These are phyloP conservation scores for Pomacea canaliculata DNA, from an alignment of 2,888 invertebrate species.

Conservation along the genomic window DNA sequence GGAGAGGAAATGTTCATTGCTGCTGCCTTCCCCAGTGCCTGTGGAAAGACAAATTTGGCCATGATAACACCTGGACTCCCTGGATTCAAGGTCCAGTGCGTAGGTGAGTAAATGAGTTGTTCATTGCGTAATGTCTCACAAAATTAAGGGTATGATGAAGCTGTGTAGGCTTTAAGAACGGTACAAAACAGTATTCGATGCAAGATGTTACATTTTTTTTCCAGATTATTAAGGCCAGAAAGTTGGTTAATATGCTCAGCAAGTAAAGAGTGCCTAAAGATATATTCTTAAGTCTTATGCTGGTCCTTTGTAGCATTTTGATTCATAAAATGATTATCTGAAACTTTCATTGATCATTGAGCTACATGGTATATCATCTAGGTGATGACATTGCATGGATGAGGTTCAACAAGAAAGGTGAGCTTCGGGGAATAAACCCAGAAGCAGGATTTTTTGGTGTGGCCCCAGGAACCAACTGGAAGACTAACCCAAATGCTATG, in stretches of 20 bases:
- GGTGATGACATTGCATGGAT: slow-evolving; percentile 96
- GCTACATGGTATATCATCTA: slow-evolving; percentile 17
- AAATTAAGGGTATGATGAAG: too few relatives aligned
- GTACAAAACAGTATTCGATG: too few relatives aligned
- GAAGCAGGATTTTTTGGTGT: slow-evolving; percentile 99
- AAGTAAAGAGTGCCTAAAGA: too few relatives aligned
- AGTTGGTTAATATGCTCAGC: too few relatives aligned
- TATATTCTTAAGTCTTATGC: too few relatives aligned
- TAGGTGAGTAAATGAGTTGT: slow-evolving; percentile 72
- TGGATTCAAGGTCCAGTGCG: slow-evolving; percentile 76
- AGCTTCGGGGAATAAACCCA: slow-evolving; percentile 94
- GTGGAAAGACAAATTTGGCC: slow-evolving; percentile 98
- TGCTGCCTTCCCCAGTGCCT: slow-evolving; percentile 98
- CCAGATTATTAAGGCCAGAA: too few relatives aligned
- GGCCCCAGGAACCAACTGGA: slow-evolving; percentile 91
- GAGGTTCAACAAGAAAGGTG: slow-evolving; percentile 74
- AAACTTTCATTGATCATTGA: too few relatives aligned
- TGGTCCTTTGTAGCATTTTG: too few relatives aligned
- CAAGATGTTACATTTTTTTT: too few relatives aligned
- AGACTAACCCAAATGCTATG: slow-evolving; percentile 98
- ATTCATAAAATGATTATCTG: too few relatives aligned
- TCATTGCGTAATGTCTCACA: too few relatives aligned
- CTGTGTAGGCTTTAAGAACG: too few relatives aligned
- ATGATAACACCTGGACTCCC: slow-evolving; percentile 95
- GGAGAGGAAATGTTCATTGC: slow-evolving; percentile 88